Conservation (phyloP, 92 coral and sea anemone species). For the Epizoanthus stellaris region DNA sequence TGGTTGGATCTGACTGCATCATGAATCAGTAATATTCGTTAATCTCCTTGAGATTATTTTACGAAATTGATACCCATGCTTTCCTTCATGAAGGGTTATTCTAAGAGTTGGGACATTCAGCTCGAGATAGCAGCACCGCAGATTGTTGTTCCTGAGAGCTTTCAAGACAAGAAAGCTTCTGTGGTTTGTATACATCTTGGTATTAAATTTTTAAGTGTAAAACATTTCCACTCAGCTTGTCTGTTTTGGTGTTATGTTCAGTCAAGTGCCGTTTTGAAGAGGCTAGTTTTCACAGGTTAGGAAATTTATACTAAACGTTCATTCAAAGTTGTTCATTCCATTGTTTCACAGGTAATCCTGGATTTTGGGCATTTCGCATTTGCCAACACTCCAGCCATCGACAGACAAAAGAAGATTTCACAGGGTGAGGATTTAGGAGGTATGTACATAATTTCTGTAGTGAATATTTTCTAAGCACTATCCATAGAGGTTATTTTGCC, state of each 20-base stretch:
- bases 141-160: conserved; percentile 92
- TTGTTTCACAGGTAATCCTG: conserved; percentile 46
- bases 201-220: background rate
- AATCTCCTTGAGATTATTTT: too few relatives aligned
- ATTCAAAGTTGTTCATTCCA: background rate
- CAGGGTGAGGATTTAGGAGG: conserved; percentile 55
- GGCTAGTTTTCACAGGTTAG: background rate
- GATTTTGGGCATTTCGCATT: conserved; percentile 68
- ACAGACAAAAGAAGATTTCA: conserved; percentile 66
- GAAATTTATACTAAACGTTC: background rate
- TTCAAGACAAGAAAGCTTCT: conserved; percentile 90
- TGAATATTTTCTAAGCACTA: background rate
- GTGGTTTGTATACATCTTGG: conserved; percentile 65
- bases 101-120: conserved; percentile 95
- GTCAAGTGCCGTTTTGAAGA: background rate
- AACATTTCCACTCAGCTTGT: background rate
- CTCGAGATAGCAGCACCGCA: conserved; percentile 93
- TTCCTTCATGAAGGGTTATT: conserved; percentile 69
- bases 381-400: conserved; percentile 76
- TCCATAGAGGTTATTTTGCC: too few relatives aligned
- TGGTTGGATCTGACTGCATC: background rate
- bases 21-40: too few relatives aligned
- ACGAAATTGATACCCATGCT: background rate
- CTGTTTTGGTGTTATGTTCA: too few relatives aligned
- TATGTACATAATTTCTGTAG: background rate